Evolutionary conservation across 2,888 invertebrate species (phyloP).

Genomic region (Drosophila peninsularis): DNA sequence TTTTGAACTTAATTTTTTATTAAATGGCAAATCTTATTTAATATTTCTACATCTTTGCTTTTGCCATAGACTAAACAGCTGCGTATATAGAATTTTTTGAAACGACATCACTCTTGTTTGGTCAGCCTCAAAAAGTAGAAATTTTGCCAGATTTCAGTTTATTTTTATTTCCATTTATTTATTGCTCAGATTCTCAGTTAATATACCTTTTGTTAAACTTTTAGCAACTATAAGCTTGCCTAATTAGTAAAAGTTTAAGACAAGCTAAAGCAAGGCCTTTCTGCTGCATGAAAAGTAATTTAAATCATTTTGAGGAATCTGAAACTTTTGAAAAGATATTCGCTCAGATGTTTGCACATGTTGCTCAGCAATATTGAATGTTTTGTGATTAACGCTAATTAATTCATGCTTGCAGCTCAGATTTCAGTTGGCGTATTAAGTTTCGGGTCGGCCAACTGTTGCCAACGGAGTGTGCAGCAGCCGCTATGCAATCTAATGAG

Average conservation of each 20-base stretch:
- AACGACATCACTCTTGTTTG: neutral
- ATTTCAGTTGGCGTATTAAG: constrained; percentile 3
- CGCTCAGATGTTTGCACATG: constrained; percentile 5
- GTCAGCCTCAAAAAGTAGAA: neutral
- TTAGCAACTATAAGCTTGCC: too few species aligned
- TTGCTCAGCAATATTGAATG: constrained; percentile 10
- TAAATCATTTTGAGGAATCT: too few species aligned
- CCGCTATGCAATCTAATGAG: constrained; percentile 18
- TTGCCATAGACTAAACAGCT: neutral
- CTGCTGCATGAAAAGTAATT: constrained; percentile 1
- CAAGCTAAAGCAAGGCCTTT: neutral
- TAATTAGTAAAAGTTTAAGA: neutral
- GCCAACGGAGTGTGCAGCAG: constrained; percentile 11
- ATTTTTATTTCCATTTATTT: neutral
- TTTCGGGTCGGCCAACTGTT: constrained; percentile 27
- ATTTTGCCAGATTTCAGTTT: neutral
- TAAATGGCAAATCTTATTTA: neutral
- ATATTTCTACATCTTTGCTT: rapidly evolving
- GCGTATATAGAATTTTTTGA: neutral
- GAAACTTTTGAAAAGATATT: neutral
- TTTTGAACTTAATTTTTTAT: neutral
- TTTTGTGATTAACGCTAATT: constrained; percentile 35
- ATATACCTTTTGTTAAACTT: too few species aligned
- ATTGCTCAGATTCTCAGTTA: too few species aligned
- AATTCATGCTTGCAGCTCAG: constrained; percentile 9